phyloP scores from a whole-genome alignment of 2,113 vertebrate species.

The Grantiella picta region DNA sequence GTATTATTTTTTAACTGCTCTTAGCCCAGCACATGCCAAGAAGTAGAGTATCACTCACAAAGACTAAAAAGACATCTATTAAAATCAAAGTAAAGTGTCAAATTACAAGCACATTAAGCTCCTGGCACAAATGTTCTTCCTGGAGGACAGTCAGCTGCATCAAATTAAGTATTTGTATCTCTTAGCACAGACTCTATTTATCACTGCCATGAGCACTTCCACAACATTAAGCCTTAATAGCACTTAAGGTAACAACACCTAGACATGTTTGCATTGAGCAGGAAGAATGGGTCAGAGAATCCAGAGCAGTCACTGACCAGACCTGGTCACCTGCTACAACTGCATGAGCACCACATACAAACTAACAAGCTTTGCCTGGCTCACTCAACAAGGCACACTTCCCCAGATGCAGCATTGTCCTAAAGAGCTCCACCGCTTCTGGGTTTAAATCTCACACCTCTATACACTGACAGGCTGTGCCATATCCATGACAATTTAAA shows the following conservation, averaged over 20 bases:
- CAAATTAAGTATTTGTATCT: neutral
- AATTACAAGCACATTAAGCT: neutral
- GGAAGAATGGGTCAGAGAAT: neutral
- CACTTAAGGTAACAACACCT: neutral
- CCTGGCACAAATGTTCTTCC: neutral
- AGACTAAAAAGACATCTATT: neutral
- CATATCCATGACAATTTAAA: neutral
- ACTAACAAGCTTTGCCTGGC: neutral
- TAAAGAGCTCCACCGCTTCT: neutral
- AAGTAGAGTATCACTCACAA: neutral
- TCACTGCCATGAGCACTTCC: neutral
- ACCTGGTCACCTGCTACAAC: neutral
- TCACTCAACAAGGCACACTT: neutral
- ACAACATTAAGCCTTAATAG: neutral
- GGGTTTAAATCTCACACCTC: neutral
- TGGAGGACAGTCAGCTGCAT: neutral
- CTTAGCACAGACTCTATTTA: neutral
- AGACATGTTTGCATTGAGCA: neutral
- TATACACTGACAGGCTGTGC: accelerated
- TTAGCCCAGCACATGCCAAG: neutral
- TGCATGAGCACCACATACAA: neutral
- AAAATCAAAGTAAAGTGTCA: neutral
- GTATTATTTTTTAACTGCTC: neutral
- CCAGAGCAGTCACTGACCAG: neutral
- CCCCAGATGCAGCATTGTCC: neutral